phyloP scores from a whole-genome alignment of 2,113 vertebrate species.

The Menidia beryllina region DNA sequence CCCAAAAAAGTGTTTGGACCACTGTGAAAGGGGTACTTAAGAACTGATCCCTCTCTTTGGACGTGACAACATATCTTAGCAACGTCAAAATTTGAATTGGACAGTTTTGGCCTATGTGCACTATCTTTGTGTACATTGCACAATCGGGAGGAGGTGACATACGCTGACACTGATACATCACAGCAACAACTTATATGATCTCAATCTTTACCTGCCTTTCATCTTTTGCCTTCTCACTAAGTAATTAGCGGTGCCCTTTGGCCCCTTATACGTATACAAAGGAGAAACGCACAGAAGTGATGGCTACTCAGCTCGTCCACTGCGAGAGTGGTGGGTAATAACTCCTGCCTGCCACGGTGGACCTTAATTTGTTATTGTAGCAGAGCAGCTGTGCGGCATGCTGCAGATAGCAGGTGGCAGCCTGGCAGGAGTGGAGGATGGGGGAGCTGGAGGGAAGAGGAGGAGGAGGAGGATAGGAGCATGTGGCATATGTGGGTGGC shows the following conservation, averaged over 20 bases:
- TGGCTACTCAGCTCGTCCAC: conserved; percentile 41
- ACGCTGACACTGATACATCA: conserved; percentile 37
- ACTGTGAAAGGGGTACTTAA: neutral
- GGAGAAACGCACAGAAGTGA: conserved; percentile 6
- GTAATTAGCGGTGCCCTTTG: conserved; percentile 58
- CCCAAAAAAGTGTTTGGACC: neutral
- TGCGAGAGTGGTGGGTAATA: conserved; percentile 74
- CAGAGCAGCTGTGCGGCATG: conserved; percentile 85
- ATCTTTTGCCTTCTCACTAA: conserved; percentile 41
- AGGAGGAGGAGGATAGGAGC: conserved; percentile 56
- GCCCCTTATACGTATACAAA: conserved; percentile 23
- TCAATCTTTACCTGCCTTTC: conserved; percentile 40
- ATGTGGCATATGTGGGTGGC: conserved; percentile 80
- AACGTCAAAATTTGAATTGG: neutral
- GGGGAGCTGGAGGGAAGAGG: conserved; percentile 29
- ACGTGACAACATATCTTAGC: neutral
- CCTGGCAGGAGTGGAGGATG: conserved; percentile 76
- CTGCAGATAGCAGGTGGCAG: conserved; percentile 85
- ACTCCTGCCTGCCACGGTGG: conserved; percentile 70
- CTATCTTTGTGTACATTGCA: conserved; percentile 5
- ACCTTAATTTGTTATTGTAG: conserved; percentile 86
- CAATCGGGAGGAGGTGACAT: conserved; percentile 28
- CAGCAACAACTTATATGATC: conserved; percentile 26
- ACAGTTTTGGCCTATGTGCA: neutral
- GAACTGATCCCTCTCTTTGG: neutral